phyloP scores from a whole-genome alignment of 92 coral and sea anemone species.

The Chrysogorgia sp. region DNA sequence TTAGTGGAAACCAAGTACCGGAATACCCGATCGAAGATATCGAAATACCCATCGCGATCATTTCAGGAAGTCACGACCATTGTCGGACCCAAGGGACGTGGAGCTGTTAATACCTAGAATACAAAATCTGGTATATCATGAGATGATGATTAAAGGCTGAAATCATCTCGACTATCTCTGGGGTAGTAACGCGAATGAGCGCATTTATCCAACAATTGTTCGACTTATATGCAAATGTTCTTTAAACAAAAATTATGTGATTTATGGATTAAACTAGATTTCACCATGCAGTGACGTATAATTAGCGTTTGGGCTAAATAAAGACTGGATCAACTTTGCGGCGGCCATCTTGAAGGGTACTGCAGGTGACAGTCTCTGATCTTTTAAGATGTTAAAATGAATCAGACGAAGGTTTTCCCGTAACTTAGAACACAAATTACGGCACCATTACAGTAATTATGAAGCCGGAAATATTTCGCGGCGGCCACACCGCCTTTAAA shows the following conservation, averaged over 20 bases:
- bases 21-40: slow-evolving; percentile 69
- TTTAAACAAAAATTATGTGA: not conserved
- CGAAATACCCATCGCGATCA: slow-evolving; percentile 70
- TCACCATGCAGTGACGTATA: too few relatives aligned
- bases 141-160: slow-evolving; percentile 72
- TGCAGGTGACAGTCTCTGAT: too few relatives aligned
- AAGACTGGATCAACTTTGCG: too few relatives aligned
- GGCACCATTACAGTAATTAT: too few relatives aligned
- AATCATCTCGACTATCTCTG: slow-evolving; percentile 81
- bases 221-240: slow-evolving; percentile 23
- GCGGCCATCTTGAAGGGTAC: too few relatives aligned
- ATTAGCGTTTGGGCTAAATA: too few relatives aligned
- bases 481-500: too few relatives aligned
- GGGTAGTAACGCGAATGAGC: slow-evolving; percentile 70
- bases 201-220: slow-evolving; percentile 56
- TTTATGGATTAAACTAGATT: too few relatives aligned
- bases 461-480: too few relatives aligned
- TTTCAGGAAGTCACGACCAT: slow-evolving; percentile 89
- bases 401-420: too few relatives aligned
- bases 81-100: slow-evolving; percentile 85
- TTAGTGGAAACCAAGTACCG: slow-evolving; percentile 63
- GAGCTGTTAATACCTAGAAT: slow-evolving; percentile 55
- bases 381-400: too few relatives aligned
- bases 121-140: slow-evolving; percentile 61
- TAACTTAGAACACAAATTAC: too few relatives aligned